phyloP scores from a whole-genome alignment of 2,797 vertebrate genomes.

The Notolepis coatsorum region DNA sequence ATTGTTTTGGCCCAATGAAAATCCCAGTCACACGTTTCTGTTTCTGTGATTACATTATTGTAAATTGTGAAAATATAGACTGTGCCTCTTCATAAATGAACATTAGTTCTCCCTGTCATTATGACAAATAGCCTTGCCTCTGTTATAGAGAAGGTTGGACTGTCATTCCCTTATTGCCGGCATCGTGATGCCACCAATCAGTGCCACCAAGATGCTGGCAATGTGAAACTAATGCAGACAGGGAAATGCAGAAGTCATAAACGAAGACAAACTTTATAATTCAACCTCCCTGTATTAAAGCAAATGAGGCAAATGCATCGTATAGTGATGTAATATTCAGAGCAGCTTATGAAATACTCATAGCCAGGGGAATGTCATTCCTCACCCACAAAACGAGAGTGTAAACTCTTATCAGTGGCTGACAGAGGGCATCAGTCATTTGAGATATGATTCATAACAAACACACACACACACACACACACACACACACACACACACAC shows the following conservation, averaged over 20 bases:
- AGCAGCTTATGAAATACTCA: conserved; percentile 24
- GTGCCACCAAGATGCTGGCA: not conserved
- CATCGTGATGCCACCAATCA: not conserved
- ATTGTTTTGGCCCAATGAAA: not conserved
- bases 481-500: too few relatives aligned
- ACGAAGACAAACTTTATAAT: conserved; percentile 28
- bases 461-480: too few relatives aligned
- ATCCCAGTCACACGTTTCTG: conserved; percentile 1
- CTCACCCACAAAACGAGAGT: conserved; percentile 13
- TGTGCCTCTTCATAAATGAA: conserved; percentile 1
- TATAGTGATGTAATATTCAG: conserved; percentile 37
- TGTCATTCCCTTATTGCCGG: conserved; percentile 3
- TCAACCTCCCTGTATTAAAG: conserved; percentile 29
- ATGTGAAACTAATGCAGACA: conserved; percentile 22
- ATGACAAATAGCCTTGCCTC: conserved; percentile 5
- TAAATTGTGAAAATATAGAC: conserved; percentile 1
- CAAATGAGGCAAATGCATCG: conserved; percentile 19
- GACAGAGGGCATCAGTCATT: conserved; percentile 31
- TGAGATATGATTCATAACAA: conserved; percentile 14
- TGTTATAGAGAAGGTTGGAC: not conserved
- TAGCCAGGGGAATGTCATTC: conserved; percentile 10
- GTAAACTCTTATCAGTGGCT: conserved; percentile 28
- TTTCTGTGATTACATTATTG: conserved; percentile 7
- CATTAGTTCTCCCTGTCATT: not conserved
- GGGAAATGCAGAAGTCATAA: conserved; percentile 19